Conservation (phyloP, 2,888 invertebrate species). For the Microplitis deprimator region DNA sequence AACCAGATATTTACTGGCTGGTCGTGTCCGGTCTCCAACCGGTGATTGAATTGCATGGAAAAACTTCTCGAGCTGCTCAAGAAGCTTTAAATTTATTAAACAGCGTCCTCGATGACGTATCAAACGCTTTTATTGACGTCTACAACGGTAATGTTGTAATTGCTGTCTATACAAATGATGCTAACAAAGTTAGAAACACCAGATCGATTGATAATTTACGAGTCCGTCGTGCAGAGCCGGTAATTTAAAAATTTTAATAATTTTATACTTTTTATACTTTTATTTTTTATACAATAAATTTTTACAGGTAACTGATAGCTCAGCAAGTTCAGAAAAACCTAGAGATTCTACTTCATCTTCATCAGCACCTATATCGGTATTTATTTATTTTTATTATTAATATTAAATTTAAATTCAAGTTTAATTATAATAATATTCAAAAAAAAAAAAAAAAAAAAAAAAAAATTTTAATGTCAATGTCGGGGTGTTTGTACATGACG, state of each 20-base stretch:
- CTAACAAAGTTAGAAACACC: constrained; percentile 72
- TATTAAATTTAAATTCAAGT: background rate
- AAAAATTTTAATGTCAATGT: background rate
- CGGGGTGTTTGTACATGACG: background rate
- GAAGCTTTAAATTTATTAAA: constrained; percentile 79
- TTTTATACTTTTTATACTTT: background rate
- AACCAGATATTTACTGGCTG: constrained; percentile 80
- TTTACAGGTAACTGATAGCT: constrained; percentile 2
- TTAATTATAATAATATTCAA: background rate
- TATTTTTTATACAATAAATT: background rate
- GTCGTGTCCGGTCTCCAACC: constrained; percentile 77
- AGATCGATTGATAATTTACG: constrained; percentile 54
- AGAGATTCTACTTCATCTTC: background rate
- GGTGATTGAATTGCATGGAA: constrained; percentile 78
- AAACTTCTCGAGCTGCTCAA: constrained; percentile 76
- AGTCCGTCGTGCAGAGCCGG: constrained; percentile 50
- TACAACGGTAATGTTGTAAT: constrained; percentile 74
- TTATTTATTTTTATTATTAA: background rate
- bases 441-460: background rate
- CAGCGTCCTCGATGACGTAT: constrained; percentile 67
- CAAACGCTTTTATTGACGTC: constrained; percentile 65
- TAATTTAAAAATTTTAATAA: background rate
- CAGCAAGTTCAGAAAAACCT: constrained; percentile 11
- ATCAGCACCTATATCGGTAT: background rate
- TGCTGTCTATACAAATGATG: constrained; percentile 78